Evolutionary conservation across 2,113 vertebrate species (phyloP), one percentile per base, ranked within the genome.

Genomic region (Bucco capensis): DNA sequence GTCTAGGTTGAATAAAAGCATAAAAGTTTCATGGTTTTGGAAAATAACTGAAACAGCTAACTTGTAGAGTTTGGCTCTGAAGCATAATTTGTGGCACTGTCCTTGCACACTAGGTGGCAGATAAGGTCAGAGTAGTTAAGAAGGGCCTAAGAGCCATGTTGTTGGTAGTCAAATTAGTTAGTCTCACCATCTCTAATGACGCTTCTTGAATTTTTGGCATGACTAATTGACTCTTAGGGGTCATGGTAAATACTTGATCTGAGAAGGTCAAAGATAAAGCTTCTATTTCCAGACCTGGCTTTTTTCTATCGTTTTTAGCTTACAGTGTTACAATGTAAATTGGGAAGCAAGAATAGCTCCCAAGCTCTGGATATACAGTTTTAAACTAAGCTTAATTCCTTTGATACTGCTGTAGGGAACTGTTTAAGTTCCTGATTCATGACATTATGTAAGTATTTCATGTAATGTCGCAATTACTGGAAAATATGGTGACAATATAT

Each of bases 391-490:
- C 12, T 61, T 60, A 28, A 25, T 78, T 75, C 25, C 54, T 54
- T 40, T 72, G 53, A 12, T 65, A 33, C 53, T 71, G n/a, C 61
- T 82, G 35, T 44, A 69, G 62, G 46, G 57, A 92, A 24, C 35
- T 67, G 8, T 50, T 38, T 69, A 67, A 57, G 24, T 53, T 89
- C 69, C 46, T 72, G 25, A 21, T 82, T 49, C 3, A 6, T 56
- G 17, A 51, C 18, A 65, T 82, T 92, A 85, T 69, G 81, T 49
- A 93, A 94, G 77, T 90, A 77, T 86, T 93, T 92, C n/a, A 71
- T 77, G 71, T 86, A 40, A 42, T 30, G 65, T n/a, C 91, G 87
- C 74, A 95, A 42, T 92, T 94, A 94, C 91, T 94, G 94, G 91
- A 89, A 92, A 76, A 82, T 22, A 75, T 2, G 22, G 61, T 90